Evolutionary conservation across 2,888 invertebrate species (phyloP), one percentile per base, ranked within the genome.

Genomic region (Mythimna pallens): DNA sequence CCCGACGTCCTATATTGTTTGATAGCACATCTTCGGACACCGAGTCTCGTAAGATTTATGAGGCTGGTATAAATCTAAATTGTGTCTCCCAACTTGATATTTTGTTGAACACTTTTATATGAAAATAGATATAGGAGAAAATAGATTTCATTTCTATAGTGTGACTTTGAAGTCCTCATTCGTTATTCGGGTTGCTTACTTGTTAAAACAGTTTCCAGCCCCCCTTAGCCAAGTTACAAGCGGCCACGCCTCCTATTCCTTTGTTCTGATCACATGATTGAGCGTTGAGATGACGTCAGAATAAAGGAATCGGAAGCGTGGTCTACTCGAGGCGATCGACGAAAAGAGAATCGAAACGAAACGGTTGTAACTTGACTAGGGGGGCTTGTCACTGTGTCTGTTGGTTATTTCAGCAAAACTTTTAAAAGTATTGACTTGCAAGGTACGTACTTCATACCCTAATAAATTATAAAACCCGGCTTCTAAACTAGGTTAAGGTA

Each of bases 21-120:
- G 65, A 62, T 43, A 66, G 57, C 36, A 52, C 47, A 14, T 55
- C 50, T 64, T 59, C 25, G 36, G 64, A 62, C 61, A 65, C 8
- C 14, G 65, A 66, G 55, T 57, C 20, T 36, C 54, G 50, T 20
- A 63, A 43, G 71, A 82, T 43, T 78, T 82, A 82, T 78, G 58
- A 22, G 34, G 8, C 17, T 12, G 17, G 10, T 22, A 70, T 78
- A 63, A 82, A 70, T 78, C 70, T 82, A 10, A 43, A 58, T 70
- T 58, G 17, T 30, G n/a, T 63, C 10, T 43, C 22, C 14, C 14
- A 52, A 20, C 20, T 52, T 58, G 8, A 63, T 52, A 55, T 30
- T 43, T 74, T 58, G 30, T 25, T n/a, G n/a, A 78, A 30, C 12
- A 22, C 3, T 30, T 50, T 76, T 47, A 25, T 47, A 47, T 20